Evolutionary conservation across 2,888 invertebrate species (phyloP).

Genomic region (Pegoplata infirma): DNA sequence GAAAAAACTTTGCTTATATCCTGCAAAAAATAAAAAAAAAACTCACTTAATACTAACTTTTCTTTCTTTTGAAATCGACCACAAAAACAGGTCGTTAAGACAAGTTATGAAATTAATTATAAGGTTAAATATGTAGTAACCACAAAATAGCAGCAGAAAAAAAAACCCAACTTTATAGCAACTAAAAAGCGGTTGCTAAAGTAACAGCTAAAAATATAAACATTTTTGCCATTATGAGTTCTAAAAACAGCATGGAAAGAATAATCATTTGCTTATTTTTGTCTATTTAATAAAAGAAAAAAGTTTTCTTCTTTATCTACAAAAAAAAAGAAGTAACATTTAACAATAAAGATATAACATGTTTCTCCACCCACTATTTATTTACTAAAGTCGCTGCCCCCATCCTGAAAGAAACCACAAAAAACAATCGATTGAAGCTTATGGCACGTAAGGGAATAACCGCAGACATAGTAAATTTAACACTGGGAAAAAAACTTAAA

Average conservation of each 20-base stretch:
- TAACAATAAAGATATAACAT: neutral
- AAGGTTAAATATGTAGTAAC: constrained; percentile 44
- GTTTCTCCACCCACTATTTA: neutral
- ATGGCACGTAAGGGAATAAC: constrained; percentile 26
- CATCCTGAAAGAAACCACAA: constrained; percentile 6
- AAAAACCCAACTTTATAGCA: neutral
- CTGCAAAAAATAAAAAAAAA: no score
- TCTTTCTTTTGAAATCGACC: no score
- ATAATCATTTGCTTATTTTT: neutral
- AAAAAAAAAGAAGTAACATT: neutral
- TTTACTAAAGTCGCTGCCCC: no score
- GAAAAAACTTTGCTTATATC: no score
- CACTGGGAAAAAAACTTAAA: constrained; percentile 17
- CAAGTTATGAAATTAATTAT: constrained; percentile 47
- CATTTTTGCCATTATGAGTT: neutral
- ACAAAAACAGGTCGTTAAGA: constrained; percentile 13
- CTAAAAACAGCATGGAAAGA: neutral
- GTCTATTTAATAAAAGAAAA: neutral
- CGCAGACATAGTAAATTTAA: constrained; percentile 36
- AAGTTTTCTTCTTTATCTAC: neutral
- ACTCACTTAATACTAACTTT: no score
- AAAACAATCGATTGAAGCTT: constrained; percentile 16
- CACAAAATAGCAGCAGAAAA: constrained; percentile 1
- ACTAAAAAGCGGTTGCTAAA: neutral
- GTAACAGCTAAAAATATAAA: neutral